Evolutionary conservation across 2,113 vertebrate genomes (phyloP).

Genomic region (Charina bottae): DNA sequence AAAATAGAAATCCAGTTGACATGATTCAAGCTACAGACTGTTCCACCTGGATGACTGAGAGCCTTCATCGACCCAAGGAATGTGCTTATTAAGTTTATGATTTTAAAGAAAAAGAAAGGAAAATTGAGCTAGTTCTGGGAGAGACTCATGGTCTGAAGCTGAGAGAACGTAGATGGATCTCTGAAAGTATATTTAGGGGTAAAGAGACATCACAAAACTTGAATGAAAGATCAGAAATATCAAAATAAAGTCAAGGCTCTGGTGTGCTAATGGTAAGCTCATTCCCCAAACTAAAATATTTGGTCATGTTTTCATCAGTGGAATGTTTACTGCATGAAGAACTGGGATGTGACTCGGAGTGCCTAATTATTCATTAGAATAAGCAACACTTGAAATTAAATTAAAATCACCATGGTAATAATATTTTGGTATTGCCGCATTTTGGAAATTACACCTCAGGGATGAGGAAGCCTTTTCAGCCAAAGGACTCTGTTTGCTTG

Average conservation of each 20-base stretch:
- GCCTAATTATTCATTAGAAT: background rate
- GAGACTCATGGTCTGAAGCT: background rate
- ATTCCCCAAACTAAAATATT: background rate
- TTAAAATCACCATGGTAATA: background rate
- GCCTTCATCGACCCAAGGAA: too few species aligned
- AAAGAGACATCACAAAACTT: background rate
- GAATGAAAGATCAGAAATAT: background rate
- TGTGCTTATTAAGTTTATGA: background rate
- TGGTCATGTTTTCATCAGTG: background rate
- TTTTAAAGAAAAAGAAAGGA: background rate
- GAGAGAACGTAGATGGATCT: background rate
- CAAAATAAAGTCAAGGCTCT: background rate
- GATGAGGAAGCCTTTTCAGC: background rate
- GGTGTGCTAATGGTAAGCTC: background rate
- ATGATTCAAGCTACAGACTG: too few species aligned
- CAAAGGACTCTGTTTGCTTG: background rate
- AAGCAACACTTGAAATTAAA: background rate
- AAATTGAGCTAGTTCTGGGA: background rate
- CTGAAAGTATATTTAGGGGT: background rate
- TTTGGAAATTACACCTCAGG: background rate
- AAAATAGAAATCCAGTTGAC: too few species aligned
- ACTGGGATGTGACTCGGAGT: background rate
- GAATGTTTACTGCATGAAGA: background rate
- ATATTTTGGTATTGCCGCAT: background rate
- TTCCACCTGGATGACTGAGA: too few species aligned